Evolutionary conservation across 2,888 invertebrate species (phyloP), one percentile per base, ranked within the genome.

Genomic region (Drosophila rubida): DNA sequence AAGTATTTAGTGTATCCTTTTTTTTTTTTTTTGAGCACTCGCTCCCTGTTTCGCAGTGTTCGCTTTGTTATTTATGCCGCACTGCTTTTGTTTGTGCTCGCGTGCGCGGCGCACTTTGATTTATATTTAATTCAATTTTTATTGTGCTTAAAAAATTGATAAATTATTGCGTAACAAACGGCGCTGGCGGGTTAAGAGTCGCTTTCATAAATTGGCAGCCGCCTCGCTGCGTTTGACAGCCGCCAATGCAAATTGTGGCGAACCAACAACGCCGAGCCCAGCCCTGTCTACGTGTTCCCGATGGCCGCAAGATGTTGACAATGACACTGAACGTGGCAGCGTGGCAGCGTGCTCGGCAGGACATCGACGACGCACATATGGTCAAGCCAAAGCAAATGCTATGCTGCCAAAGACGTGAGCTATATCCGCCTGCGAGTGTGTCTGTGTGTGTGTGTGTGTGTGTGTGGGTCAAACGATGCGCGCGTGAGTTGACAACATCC

Each of bases 51-150:
- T 16, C 51, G 9, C 23, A 6, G 2, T 30, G n/a, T 22, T 46
- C 45, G 42, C 6, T 48, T 30, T 54, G 46, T 30, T 35, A 37
- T 55, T 71, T 54, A 41, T 45, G 50, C 42, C 27, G 14, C 41
- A 51, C 5, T 63, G 30, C 25, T 60, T 77, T 64, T 67, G 55
- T 42, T 46, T 78, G 59, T 44, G 51, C 48, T 66, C 50, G 44
- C 63, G 59, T 48, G 51, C 32, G 37, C 48, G 37, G 37, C 48
- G 37, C 48, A 45, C 54, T 72, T 80, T 88, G 88, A 85, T 85
- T 88, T 85, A 86, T 88, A 87, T 85, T 82, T 85, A 73, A 85
- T 88, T 78, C 83, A 83, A 85, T 85, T 85, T 88, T 78, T 86
- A 88, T 88, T 88, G 80, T 76, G 84, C 80, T 80, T 73, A 79